Base-by-base conservation (phyloP, 2,797 vertebrate genomes). In the Acrossocheilus wenchowensis region DNA sequence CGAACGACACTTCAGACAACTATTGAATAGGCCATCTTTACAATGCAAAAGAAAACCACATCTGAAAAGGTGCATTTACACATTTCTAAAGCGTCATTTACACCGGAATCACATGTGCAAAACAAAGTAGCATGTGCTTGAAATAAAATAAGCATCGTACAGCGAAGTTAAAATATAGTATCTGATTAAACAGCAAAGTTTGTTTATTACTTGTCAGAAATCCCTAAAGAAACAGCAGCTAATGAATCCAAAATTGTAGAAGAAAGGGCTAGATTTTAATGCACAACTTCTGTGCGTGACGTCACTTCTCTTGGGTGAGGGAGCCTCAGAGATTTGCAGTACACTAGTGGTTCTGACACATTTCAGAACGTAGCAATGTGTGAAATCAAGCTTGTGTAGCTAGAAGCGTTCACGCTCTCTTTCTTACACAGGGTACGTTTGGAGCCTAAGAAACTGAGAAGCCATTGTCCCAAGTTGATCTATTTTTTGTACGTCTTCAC, bases 321-420 rank as follows among this genome's bases (percentile, higher is more conserved):
- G 30, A 77, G 9, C 30, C 17, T 34, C 45, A 75, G 75, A 79
- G 39, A 45, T 64, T 66, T 66, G 4, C 36, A n/a, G 36, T 78
- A 41, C 14, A 21, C 15, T 21, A 30, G 23, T 64, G 34, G n/a
- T 80, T 80, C 60, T 34, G 41, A 30, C n/a, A 66, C n/a, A 66
- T 45, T 48, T 66, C 8, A 0, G 41, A 80, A 45, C 1, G 0
- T 48, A 64, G 15, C 60, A 39, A 48, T 12, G 41, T 30, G 57
- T 48, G 78, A 80, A 80, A 80, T 80, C 41, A 30, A 48, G 60
- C 60, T 80, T 79, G 36, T 0, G 6, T 17, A 78, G 19, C 34
- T 39, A 34, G 43, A 54, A 54, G 34, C 1, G 1, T 60, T 30
- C 26, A 19, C 7, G 5, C 17, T 80, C 10, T 23, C 50, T 30